These are phyloP conservation scores for Solea solea DNA, from an alignment of 2,113 vertebrate genomes.

Conservation along the genomic window DNA sequence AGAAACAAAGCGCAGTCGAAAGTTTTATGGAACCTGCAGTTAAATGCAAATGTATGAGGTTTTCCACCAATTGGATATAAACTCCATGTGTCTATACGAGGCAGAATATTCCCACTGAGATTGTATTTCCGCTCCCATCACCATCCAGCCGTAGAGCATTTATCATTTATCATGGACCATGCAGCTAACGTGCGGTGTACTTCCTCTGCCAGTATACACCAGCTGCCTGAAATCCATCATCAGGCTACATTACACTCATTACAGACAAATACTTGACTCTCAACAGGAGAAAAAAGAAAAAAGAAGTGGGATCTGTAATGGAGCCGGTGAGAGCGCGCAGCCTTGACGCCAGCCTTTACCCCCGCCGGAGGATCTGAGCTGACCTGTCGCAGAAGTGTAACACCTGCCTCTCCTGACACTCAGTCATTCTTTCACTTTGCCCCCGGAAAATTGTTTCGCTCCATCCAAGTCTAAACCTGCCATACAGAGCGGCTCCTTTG, in stretches of 20 bases:
- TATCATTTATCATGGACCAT: conserved; percentile 16
- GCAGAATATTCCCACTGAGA: conserved; percentile 9
- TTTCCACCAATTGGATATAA: conserved; percentile 25
- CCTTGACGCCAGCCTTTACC: neutral
- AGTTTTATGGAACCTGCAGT: conserved; percentile 22
- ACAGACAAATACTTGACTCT: conserved; percentile 48
- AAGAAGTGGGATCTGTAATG: conserved; percentile 23
- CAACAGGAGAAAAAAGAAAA: conserved; percentile 44
- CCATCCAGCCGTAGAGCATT: conserved; percentile 14
- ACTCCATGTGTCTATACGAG: conserved; percentile 8
- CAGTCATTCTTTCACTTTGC: conserved; percentile 5
- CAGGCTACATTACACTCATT: conserved; percentile 58
- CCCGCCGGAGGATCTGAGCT: neutral
- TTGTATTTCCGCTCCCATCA: conserved; percentile 34
- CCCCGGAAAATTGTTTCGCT: neutral
- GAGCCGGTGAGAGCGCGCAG: conserved; percentile 1
- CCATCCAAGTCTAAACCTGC: neutral
- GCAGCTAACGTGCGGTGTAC: conserved; percentile 34
- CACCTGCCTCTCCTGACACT: neutral
- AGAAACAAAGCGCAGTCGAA: conserved; percentile 41
- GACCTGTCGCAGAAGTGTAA: neutral
- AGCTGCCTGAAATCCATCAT: conserved; percentile 34
- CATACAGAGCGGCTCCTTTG: neutral
- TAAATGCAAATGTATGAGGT: conserved; percentile 26
- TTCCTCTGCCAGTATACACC: conserved; percentile 50